These are phyloP conservation scores for Phengaris arion DNA, from an alignment of 2,888 invertebrate species.

Conservation along the genomic window DNA sequence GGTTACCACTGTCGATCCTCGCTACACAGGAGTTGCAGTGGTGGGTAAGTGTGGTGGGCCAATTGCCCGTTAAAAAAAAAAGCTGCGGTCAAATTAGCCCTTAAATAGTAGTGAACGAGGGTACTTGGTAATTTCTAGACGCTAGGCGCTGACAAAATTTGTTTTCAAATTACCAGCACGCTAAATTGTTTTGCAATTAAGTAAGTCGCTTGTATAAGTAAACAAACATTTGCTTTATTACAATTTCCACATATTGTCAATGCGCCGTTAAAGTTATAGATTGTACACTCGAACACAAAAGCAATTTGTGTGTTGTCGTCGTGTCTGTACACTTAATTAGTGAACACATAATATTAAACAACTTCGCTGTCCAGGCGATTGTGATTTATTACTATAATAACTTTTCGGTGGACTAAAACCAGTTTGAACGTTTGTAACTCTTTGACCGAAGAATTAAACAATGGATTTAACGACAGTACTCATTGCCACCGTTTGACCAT, in stretches of 20 bases:
- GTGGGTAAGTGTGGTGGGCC: too few relatives aligned
- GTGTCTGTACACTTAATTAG: slow-evolving; percentile 1
- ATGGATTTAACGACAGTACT: not conserved
- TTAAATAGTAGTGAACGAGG: too few relatives aligned
- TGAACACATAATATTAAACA: not conserved
- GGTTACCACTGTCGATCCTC: too few relatives aligned
- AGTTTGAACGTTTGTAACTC: not conserved
- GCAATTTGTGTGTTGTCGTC: not conserved
- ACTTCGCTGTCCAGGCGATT: not conserved
- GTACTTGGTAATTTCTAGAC: too few relatives aligned
- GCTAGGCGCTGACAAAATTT: too few relatives aligned
- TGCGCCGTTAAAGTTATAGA: not conserved
- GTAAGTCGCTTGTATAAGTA: not conserved
- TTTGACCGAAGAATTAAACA: not conserved
- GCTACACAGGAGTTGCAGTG: too few relatives aligned
- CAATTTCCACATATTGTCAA: not conserved
- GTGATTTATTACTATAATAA: not conserved
- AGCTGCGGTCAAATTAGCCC: too few relatives aligned
- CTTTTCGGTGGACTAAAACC: not conserved
- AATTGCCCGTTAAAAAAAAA: too few relatives aligned
- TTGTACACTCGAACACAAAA: not conserved
- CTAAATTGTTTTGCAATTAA: not conserved
- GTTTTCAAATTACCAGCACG: not conserved
- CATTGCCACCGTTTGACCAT: slow-evolving; percentile 8
- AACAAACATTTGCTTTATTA: slow-evolving; percentile 1